A percentile compares a stretch with the other conserved stretches of the same genome.
Evolutionary conservation across 2,888 invertebrate genomes (phyloP).

Genomic region (Macropis europaea): DNA sequence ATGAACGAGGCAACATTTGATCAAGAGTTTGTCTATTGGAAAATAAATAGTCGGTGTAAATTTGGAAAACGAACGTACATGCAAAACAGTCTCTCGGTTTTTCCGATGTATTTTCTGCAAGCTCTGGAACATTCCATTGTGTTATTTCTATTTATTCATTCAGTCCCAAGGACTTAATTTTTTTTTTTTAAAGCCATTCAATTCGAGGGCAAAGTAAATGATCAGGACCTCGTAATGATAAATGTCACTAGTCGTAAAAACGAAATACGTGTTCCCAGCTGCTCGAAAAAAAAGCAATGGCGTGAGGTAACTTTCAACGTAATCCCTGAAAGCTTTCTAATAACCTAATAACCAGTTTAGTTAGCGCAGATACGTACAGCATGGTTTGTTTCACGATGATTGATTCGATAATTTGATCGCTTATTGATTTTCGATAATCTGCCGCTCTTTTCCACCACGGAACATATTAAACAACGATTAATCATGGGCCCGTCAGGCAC

Average conservation of each 20-base stretch:
- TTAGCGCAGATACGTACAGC: not conserved
- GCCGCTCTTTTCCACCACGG: not conserved
- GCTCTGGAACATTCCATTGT: not conserved
- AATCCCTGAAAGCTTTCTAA: constrained; percentile 3
- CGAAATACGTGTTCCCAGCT: not conserved
- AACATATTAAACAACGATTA: constrained; percentile 48
- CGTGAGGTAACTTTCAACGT: not conserved
- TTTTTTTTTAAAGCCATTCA: not conserved
- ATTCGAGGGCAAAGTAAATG: not conserved
- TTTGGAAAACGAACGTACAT: too few species aligned
- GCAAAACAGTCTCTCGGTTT: too few species aligned
- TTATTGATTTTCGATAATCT: constrained; percentile 44
- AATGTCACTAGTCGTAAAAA: not conserved
- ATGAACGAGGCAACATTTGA: too few species aligned
- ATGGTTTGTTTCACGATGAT: constrained; percentile 32
- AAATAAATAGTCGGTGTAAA: too few species aligned
- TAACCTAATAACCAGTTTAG: constrained; percentile 17
- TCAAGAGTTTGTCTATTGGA: too few species aligned
- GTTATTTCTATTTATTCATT: not conserved
- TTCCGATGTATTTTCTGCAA: not conserved
- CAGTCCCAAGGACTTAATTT: not conserved
- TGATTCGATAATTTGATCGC: constrained; percentile 43
- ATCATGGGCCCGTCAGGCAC: constrained; percentile 26
- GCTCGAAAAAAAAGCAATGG: not conserved
- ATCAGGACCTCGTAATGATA: not conserved